Base-by-base conservation (phyloP, 1,140 invertebrate genomes). In the Leptinotarsa texana region DNA sequence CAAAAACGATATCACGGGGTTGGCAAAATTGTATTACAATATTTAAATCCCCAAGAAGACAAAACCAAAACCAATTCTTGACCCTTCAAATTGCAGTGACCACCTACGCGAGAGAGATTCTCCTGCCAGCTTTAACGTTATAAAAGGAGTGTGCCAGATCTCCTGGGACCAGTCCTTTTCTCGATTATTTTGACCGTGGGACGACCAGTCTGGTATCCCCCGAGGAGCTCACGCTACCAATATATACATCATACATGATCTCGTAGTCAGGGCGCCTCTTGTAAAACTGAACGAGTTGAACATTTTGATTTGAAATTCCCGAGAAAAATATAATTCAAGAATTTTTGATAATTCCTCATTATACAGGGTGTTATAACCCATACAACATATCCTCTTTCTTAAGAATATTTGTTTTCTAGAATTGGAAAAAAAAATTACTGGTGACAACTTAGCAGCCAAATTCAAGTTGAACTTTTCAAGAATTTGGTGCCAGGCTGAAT, bases 111-210 rank as follows among this genome's bases (percentile, higher is more conserved):
- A 57, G 51, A 57, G 51, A 57, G 51, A 57, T 18, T 17, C 51
- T 57, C 8, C 57, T 73, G 33, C 42, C 63, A 49, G 71, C 57
- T 73, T 73, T 73, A 70, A 73, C 63, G 71, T 73, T 73, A 65
- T 65, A 65, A 73, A 73, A 65, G 63, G n/a, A 49, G 71, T 57
- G 71, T 73, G 71, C 33, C 33, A 57, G 61, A 15, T 48, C 71
- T 61, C 71, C 18, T 33, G 71, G 71, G 71, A 65, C 13, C 51
- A 33, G 71, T 73, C 47, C 63, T 73, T 73, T 73, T 73, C 71
- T 65, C 71, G 63, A 73, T 73, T 62, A 73, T 73, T 73, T 73
- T 65, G 71, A 73, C 71, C 71, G 47, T 73, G 63, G 61, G 63
- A 15, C 51, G 71, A 62, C 69, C 57, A 71, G 42, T 61, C 42